Conservation (phyloP, 2,888 invertebrate species). For the Actias luna region DNA sequence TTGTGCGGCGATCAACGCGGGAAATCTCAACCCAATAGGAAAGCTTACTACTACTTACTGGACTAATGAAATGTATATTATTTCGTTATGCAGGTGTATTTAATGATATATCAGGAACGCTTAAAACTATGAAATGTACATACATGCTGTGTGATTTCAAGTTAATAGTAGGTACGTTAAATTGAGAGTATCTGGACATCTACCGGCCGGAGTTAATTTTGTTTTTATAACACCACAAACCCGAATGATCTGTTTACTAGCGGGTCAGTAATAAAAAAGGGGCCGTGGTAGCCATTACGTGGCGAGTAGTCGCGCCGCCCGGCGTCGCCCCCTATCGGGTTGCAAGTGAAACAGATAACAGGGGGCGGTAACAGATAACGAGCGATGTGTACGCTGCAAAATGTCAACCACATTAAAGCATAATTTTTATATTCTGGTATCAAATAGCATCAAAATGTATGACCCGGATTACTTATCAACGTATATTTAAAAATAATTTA, state of each 20-base stretch:
- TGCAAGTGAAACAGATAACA: conserved; percentile 78
- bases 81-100: background rate
- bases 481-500: background rate
- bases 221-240: conserved; percentile 82
- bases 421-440: conserved; percentile 27
- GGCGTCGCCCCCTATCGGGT: conserved; percentile 79
- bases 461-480: background rate
- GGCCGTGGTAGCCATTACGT: conserved; percentile 77
- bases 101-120: background rate
- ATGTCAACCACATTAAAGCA: conserved; percentile 60
- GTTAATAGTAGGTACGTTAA: conserved; percentile 58
- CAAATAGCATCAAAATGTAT: background rate
- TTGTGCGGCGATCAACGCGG: no score
- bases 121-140: conserved; percentile 46
- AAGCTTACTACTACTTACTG: background rate
- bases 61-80: background rate
- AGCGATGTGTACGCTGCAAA: conserved; percentile 69
- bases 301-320: conserved; percentile 67
- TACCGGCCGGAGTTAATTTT: conserved; percentile 77
- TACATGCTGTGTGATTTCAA: conserved; percentile 63
- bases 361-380: conserved; percentile 79
- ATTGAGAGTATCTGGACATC: conserved; percentile 72
- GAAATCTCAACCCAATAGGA: no score
- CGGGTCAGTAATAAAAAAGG: conserved; percentile 81
- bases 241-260: conserved; percentile 82